These are phyloP conservation scores for rat (Rattus norvegicus) DNA, from an alignment of 2,113 vertebrate species.

Conservation along the genomic window DNA sequence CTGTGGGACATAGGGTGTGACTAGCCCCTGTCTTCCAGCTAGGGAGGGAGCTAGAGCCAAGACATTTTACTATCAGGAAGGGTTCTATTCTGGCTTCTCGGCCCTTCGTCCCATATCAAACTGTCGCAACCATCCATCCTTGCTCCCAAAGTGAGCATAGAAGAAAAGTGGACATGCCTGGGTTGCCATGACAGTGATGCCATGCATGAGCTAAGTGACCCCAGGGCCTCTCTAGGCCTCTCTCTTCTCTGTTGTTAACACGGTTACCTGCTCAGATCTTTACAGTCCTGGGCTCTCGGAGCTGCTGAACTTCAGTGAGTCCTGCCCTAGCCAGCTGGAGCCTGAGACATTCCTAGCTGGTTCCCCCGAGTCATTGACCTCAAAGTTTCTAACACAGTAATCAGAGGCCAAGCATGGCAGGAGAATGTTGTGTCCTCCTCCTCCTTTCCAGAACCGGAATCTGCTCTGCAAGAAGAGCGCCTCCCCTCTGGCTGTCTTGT, in stretches of 20 bases:
- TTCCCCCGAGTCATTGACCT: background rate
- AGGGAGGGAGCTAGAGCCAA: fast-evolving
- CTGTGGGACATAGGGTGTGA: background rate
- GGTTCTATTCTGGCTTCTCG: background rate
- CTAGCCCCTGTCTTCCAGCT: background rate
- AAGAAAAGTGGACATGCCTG: background rate
- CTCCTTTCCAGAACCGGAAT: background rate
- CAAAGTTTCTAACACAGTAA: background rate
- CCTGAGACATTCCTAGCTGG: background rate
- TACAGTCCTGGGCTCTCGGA: background rate
- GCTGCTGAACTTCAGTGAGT: background rate
- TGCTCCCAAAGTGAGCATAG: background rate
- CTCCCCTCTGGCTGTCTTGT: background rate
- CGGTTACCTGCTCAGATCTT: background rate
- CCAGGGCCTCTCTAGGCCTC: background rate
- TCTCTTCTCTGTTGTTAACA: background rate
- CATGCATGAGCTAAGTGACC: background rate
- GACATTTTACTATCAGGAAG: too few species aligned
- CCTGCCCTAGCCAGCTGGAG: fast-evolving
- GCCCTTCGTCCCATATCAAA: too few species aligned
- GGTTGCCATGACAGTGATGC: background rate
- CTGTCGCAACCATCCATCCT: background rate
- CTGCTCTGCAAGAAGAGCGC: background rate
- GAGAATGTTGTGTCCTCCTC: background rate
- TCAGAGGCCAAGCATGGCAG: background rate